Base-by-base conservation (phyloP, 2,797 vertebrate genomes). In the Epinephelus malabaricus region DNA sequence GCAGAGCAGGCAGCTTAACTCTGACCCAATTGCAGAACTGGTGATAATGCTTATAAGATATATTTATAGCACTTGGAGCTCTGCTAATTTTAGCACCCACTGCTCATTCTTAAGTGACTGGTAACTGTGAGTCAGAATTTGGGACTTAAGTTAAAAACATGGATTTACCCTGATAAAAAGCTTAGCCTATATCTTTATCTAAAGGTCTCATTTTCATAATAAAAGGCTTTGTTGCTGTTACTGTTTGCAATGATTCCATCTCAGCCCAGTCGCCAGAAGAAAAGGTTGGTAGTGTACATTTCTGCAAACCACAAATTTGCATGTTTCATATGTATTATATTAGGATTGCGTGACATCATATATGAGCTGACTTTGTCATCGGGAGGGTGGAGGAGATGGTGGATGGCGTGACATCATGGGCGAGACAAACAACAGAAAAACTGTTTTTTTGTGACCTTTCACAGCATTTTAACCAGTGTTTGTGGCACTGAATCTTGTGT, bases 11-110 rank as follows among this genome's bases (percentile, higher is more conserved):
- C 85, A 69, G 85, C 84, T 90, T 89, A 85, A 91, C 69, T 75
- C 81, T 89, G 87, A 90, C 83, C 89, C 86, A 89, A 71, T 84
- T 90, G 77, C 78, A 75, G 72, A 63, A 45, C 17, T 54, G 62
- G 38, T 79, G 77, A 87, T 87, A 79, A 89, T 86, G 61, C 73
- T 79, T 76, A 60, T 53, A 76, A 72, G 69, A 76, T 83, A 68
- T 89, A 86, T 90, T 89, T 82, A 90, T 84, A 82, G 81, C 75
- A 55, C 70, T 76, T 70, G 56, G 23, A 53, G 66, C 67, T 30
- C 49, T 27, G 71, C 84, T 83, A 78, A 86, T 84, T 88, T 77
- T 84, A 86, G 76, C 76, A 51, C 4, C 51, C 34, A 34, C 6
- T 56, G 56, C 51, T 81, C 46, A 60, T 71, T 78, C 54, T 76